These are phyloP conservation scores for Capitulum mitella DNA, from an alignment of 2,888 invertebrate species.

Conservation along the genomic window DNA sequence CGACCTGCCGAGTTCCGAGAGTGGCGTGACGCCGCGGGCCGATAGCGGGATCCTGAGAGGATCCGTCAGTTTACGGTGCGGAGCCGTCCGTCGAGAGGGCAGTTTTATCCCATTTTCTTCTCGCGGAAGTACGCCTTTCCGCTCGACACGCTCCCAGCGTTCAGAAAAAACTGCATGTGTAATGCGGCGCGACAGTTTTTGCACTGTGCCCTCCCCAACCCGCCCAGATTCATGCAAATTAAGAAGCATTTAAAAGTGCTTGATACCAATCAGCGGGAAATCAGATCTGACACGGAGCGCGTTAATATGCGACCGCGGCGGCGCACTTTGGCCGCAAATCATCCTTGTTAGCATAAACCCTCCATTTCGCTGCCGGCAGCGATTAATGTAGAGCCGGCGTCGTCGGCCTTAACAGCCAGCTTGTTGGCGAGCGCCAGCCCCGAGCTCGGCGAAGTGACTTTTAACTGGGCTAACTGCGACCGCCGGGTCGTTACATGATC, in stretches of 20 bases:
- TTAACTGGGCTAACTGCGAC: neutral
- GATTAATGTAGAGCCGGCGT: neutral
- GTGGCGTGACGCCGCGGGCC: too few species aligned
- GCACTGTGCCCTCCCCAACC: neutral
- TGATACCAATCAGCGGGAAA: neutral
- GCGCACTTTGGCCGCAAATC: neutral
- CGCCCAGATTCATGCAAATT: neutral
- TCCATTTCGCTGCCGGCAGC: neutral
- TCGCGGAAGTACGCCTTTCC: too few species aligned
- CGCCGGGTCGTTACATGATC: too few species aligned
- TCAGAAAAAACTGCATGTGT: too few species aligned
- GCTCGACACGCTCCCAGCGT: too few species aligned
- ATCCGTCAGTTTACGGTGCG: too few species aligned
- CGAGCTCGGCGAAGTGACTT: neutral
- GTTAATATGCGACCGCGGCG: neutral
- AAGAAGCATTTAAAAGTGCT: constrained; percentile 4
- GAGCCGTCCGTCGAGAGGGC: too few species aligned
- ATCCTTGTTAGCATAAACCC: neutral
- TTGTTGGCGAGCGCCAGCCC: neutral
- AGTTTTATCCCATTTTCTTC: too few species aligned
- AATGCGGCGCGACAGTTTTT: neutral
- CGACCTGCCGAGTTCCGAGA: too few species aligned
- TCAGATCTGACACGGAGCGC: neutral
- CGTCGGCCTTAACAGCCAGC: neutral
- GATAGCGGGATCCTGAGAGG: too few species aligned